Evolutionary conservation across 1,140 invertebrate genomes (phyloP).

Genomic region (Oppia nitens): DNA sequence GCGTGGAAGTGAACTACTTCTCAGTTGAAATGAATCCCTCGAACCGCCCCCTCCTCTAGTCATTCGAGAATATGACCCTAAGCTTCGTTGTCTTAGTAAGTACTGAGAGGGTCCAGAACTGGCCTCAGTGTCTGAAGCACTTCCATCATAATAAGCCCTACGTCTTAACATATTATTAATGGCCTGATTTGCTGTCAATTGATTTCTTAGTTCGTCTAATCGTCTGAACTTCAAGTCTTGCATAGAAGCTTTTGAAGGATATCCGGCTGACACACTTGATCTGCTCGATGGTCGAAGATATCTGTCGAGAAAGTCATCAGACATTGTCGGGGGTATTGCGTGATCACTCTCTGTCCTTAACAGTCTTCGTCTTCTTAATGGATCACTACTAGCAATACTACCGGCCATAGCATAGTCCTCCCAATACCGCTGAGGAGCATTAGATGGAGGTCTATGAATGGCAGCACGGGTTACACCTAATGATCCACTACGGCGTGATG

Average conservation of each 20-base stretch:
- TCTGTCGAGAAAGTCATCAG: slow-evolving; percentile 14
- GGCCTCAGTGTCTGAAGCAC: slow-evolving; percentile 84
- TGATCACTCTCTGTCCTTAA: slow-evolving; percentile 27
- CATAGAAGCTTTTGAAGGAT: background rate
- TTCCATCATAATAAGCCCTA: slow-evolving; percentile 43
- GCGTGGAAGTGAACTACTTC: slow-evolving; percentile 27
- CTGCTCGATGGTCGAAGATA: slow-evolving; percentile 19
- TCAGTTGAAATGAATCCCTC: slow-evolving; percentile 25
- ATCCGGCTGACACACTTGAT: slow-evolving; percentile 17
- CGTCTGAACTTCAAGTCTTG: background rate
- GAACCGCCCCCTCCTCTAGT: slow-evolving; percentile 27
- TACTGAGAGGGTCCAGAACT: slow-evolving; percentile 25
- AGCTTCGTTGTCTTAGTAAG: background rate
- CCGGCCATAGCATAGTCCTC: slow-evolving; percentile 38
- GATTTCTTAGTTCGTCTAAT: background rate
- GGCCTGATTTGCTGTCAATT: slow-evolving; percentile 6
- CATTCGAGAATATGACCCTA: background rate
- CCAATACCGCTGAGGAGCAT: slow-evolving; percentile 50
- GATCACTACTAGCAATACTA: background rate
- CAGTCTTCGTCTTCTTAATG: slow-evolving; percentile 19
- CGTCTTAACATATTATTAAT: slow-evolving; percentile 20
- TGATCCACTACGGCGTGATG: background rate
- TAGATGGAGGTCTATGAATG: slow-evolving; percentile 32
- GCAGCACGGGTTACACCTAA: slow-evolving; percentile 19
- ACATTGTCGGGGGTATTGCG: slow-evolving; percentile 21